These are phyloP conservation scores for Hippoglossus hippoglossus DNA, from an alignment of 2,797 vertebrate species.

Conservation along the genomic window DNA sequence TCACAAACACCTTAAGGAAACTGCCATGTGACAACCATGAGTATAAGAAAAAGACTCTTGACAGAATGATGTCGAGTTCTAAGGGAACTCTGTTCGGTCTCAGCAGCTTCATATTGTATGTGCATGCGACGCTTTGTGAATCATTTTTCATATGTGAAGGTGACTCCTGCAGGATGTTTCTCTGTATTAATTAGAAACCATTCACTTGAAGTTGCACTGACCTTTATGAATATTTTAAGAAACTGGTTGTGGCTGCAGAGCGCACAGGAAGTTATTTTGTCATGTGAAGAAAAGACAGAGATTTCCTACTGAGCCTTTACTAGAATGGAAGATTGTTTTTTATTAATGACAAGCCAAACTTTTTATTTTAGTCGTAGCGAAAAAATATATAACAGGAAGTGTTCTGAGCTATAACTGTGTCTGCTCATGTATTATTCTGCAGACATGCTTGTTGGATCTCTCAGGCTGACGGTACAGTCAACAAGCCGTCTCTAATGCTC, in stretches of 20 bases:
- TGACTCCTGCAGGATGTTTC: slow-evolving; percentile 56
- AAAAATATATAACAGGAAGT: neutral
- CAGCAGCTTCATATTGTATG: slow-evolving; percentile 9
- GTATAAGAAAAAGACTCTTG: neutral
- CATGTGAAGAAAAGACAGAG: slow-evolving; percentile 1
- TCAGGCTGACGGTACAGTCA: slow-evolving; percentile 9
- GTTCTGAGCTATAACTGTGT: neutral
- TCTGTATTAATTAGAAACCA: slow-evolving; percentile 60
- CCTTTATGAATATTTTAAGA: slow-evolving; percentile 63
- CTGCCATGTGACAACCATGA: neutral
- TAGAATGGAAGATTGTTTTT: slow-evolving; percentile 3
- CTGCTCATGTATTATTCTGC: slow-evolving; percentile 24
- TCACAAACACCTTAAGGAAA: neutral
- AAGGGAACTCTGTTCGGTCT: slow-evolving; percentile 20
- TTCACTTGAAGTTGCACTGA: slow-evolving; percentile 56
- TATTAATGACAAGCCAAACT: neutral
- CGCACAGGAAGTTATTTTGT: slow-evolving; percentile 23
- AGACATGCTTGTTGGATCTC: neutral
- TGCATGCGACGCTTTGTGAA: slow-evolving; percentile 16
- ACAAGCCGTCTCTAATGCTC: slow-evolving; percentile 19
- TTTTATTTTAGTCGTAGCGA: neutral
- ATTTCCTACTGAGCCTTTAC: neutral
- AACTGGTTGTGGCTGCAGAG: slow-evolving; percentile 20
- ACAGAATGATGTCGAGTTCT: neutral
- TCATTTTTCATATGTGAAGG: slow-evolving; percentile 52